Evolutionary conservation across 2,113 vertebrate species (phyloP), one percentile per base, ranked within the genome.

Genomic region (Callopanchax toddi): DNA sequence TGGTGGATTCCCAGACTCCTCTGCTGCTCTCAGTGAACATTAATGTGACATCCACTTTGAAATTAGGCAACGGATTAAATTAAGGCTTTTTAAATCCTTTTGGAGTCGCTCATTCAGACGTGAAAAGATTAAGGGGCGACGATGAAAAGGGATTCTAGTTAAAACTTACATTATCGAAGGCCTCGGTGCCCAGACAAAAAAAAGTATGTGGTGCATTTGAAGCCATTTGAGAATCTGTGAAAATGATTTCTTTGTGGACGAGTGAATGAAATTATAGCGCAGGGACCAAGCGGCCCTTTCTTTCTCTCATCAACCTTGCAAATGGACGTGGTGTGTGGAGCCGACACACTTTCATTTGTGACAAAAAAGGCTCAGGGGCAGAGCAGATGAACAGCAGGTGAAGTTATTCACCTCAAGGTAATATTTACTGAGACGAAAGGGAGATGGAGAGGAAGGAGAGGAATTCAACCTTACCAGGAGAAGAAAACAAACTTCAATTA

Each of bases 61-160:
- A 91, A 86, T 83, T 72, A 78, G 78, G 86, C 81, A 60, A 83
- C 61, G 76, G 87, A 85, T 89, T 88, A 89, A 90, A 91, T 90
- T 86, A 89, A 79, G 81, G 71, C 74, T 79, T 80, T 79, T 80
- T 79, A 74, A 86, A 88, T 79, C 75, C 76, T 79, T 87, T 87
- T 88, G 79, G 84, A 89, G 85, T 87, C 49, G 78, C 72, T 85
- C 87, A 60, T 88, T 88, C 88, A 89, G 85, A 85, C 72, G 76
- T 83, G 76, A 78, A 79, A 74, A 88, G 85, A 89, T 90, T 88
- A 89, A 86, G 80, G 63, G 78, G 52, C 50, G 66, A 59, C 83
- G 79, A 80, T 87, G 84, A 85, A 89, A 89, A 82, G 81, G 81
- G 80, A 88, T 87, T 88, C 87, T 73, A 61, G 79, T 82, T 83